phyloP scores from a whole-genome alignment of 1,140 invertebrate species.

The Hormaphis cornu region DNA sequence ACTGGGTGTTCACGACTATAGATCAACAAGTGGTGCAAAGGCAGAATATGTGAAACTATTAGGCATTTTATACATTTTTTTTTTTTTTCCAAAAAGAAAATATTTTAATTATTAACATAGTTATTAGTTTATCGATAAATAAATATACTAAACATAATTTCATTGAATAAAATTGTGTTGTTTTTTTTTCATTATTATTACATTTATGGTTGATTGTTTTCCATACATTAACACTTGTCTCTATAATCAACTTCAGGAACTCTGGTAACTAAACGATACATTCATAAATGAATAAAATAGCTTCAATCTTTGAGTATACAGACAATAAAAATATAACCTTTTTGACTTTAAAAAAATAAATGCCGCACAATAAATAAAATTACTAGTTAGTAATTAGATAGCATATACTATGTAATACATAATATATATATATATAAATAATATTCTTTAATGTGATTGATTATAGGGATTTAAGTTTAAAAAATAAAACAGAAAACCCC shows the following conservation, averaged over 20 bases:
- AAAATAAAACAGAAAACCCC: constrained; percentile 4
- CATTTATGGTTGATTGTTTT: neutral
- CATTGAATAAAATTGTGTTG: constrained; percentile 1
- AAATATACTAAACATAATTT: neutral
- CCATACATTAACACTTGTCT: neutral
- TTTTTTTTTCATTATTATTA: neutral
- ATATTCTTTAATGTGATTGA: constrained; percentile 25
- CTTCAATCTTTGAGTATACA: constrained; percentile 8
- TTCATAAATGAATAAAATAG: constrained; percentile 5
- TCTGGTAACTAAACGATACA: constrained; percentile 29
- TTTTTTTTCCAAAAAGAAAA: neutral
- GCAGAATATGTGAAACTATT: neutral
- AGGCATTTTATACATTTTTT: neutral
- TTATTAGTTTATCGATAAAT: constrained; percentile 5
- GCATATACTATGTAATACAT: neutral
- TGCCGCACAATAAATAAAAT: constrained; percentile 10
- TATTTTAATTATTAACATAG: neutral
- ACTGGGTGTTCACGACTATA: too few species aligned
- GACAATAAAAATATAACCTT: constrained; percentile 30
- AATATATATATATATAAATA: too few species aligned
- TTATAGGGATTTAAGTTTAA: constrained; percentile 1
- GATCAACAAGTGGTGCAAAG: constrained; percentile 16
- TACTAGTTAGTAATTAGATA: too few species aligned
- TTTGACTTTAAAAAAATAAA: constrained; percentile 25
- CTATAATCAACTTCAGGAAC: constrained; percentile 21